These are phyloP conservation scores for Pentalonia nigronervosa DNA, from an alignment of 1,140 invertebrate genomes.

Conservation along the genomic window DNA sequence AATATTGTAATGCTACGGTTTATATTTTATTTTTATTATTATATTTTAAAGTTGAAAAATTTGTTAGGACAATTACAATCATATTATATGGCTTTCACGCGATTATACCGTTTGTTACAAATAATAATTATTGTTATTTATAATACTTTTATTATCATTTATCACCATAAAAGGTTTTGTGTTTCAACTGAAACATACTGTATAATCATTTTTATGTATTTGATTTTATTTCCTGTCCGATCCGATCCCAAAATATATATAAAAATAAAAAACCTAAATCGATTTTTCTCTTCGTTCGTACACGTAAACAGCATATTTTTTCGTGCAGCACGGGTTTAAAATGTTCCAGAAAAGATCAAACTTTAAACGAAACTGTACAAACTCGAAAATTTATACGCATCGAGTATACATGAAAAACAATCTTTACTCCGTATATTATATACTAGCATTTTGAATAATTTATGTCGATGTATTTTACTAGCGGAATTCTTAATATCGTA, in stretches of 20 bases:
- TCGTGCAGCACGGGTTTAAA: not conserved
- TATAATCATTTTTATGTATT: not conserved
- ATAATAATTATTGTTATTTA: not conserved
- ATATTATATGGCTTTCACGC: not conserved
- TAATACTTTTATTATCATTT: not conserved
- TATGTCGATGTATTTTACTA: not conserved
- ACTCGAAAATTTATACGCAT: not conserved
- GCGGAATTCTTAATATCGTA: not conserved
- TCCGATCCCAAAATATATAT: not conserved
- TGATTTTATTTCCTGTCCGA: not conserved
- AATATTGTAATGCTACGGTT: not conserved
- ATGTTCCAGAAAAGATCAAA: not conserved
- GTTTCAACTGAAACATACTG: not conserved
- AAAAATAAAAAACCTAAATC: not conserved
- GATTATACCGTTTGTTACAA: not conserved
- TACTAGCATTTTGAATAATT: not conserved
- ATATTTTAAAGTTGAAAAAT: not conserved
- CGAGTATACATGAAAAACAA: not conserved
- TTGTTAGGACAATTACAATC: not conserved
- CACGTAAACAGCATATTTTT: not conserved
- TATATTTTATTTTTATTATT: not conserved
- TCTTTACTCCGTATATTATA: not conserved
- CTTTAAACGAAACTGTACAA: not conserved
- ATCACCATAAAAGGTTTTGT: not conserved
- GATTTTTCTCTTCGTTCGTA: not conserved